A percentile compares a stretch with the other conserved stretches of the same genome.
phyloP scores from a whole-genome alignment of 2,888 invertebrate genomes.

The Synergus umbraculus region DNA sequence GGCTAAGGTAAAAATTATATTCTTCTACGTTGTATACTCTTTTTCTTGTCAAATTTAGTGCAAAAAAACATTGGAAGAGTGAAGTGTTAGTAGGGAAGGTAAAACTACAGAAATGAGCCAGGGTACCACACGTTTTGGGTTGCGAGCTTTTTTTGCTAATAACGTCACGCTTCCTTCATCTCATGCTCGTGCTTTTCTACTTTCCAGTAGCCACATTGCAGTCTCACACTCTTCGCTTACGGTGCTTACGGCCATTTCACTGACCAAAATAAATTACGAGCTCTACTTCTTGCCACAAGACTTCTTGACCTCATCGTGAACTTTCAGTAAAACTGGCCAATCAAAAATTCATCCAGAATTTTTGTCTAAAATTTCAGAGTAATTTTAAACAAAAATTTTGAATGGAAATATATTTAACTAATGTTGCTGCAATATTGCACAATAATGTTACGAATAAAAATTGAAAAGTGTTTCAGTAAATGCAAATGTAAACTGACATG shows the following conservation, averaged over 20 bases:
- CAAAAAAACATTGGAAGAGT: no score
- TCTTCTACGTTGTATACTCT: no score
- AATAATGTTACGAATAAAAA: no score
- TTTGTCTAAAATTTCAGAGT: no score
- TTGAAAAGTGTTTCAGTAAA: no score
- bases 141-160: constrained; percentile 39
- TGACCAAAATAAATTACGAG: constrained; percentile 36
- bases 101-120: background rate
- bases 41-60: no score
- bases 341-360: background rate
- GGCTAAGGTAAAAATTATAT: no score
- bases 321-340: constrained; percentile 6
- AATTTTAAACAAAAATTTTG: no score
- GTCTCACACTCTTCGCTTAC: constrained; percentile 14
- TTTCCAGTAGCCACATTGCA: constrained; percentile 27
- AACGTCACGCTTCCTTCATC: constrained; percentile 42
- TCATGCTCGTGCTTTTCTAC: constrained; percentile 39
- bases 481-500: no score
- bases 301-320: constrained; percentile 24
- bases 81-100: no score
- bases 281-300: constrained; percentile 31
- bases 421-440: no score
- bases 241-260: background rate
- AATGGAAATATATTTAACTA: no score
- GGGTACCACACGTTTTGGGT: constrained; percentile 28